Base-by-base conservation (phyloP, 2,888 invertebrate species). In the Eupeodes latifasciatus region DNA sequence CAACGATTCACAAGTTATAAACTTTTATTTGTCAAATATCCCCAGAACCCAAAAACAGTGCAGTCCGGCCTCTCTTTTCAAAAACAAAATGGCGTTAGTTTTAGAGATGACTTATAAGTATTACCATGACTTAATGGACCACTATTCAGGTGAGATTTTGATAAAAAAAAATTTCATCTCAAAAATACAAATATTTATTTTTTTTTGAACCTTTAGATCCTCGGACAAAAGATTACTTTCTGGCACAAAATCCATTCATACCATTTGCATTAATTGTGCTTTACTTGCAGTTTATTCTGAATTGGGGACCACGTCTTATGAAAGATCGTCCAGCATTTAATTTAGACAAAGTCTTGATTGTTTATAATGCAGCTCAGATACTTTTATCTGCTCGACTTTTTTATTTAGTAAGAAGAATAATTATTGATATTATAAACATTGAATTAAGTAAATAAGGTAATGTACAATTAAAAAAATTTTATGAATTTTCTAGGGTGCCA, bases 281-380 rank as follows among this genome's bases (percentile, higher is more conserved):
- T 6, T 82, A 82, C 40, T 36, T 59, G 1, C 47, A 66, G 6
- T 71, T 82, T 34, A 49, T 82, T 9, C 36, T 12, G 6, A 72
- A 59, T 6, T 77, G 77, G 82, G 77, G 77, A n/a, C 82, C 82
- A 2, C n/a, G n/a, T 4, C 51, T 49, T 49, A 82, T 82, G 82
- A 77, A 82, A 77, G 47, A 72, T 59, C 71, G 82, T 11, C 57
- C 55, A 12, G 40, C 82, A 6, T 82, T 57, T n/a, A 59, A 82
- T 34, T 12, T 82, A 40, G 53, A 77, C 12, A 49, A 49, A 51
- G 5, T 77, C 11, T 27, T 82, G 10, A 27, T 59, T 16, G 57
- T 64, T 47, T 82, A 82, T 11, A 77, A 82, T 47, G 14, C 77
- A 6, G 4, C 77, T 10, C 82, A 82, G 10, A 47, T 82, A 47